Percentiles rank a stretch among this genome's conserved stretches.
These are phyloP conservation scores for Lagocephalus sceleratus DNA, from an alignment of 2,797 vertebrate species.

Conservation along the genomic window DNA sequence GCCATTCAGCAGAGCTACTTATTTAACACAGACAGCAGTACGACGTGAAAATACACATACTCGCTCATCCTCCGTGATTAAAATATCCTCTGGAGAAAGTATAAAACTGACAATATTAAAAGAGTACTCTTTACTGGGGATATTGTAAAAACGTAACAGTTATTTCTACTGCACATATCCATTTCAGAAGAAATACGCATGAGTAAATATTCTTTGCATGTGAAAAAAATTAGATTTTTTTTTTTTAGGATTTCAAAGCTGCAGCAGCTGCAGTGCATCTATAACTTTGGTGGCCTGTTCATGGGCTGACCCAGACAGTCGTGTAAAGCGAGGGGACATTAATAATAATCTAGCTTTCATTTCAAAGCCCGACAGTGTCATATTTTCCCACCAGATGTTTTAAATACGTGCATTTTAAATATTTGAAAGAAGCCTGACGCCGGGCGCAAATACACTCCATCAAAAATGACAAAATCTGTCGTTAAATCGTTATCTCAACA, in stretches of 20 bases:
- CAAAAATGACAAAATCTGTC: slow-evolving; percentile 33
- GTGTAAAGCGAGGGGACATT: slow-evolving; percentile 50
- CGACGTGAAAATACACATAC: too few relatives aligned
- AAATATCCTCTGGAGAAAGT: too few relatives aligned
- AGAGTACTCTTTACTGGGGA: too few relatives aligned
- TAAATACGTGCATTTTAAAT: slow-evolving; percentile 41
- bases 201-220: background rate
- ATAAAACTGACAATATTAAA: too few relatives aligned
- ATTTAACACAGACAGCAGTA: too few relatives aligned
- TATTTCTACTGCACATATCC: too few relatives aligned
- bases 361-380: slow-evolving; percentile 14
- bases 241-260: background rate
- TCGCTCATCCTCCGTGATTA: too few relatives aligned
- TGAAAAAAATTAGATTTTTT: background rate
- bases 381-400: slow-evolving; percentile 23
- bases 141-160: too few relatives aligned
- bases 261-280: slow-evolving; percentile 33
- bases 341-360: slow-evolving; percentile 41
- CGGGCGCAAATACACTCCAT: slow-evolving; percentile 26
- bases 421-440: slow-evolving; percentile 28
- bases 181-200: background rate
- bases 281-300: slow-evolving; percentile 42
- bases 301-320: slow-evolving; percentile 45
- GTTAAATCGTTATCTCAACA: slow-evolving; percentile 36
- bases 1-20: too few relatives aligned